Conservation (phyloP, 2,888 invertebrate genomes). For the Macropis europaea region DNA sequence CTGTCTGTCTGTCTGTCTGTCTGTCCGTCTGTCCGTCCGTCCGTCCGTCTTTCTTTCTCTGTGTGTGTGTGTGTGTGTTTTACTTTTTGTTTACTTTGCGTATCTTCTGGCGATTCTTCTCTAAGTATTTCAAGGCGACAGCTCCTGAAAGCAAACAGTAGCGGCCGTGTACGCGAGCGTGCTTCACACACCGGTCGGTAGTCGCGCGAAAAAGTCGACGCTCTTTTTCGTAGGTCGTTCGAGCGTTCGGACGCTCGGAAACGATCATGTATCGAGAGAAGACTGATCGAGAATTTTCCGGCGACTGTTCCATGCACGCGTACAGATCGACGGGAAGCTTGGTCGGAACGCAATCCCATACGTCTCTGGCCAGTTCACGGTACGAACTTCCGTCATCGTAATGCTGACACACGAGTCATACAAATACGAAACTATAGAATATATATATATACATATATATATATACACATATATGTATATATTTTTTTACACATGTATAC, state of each 20-base stretch:
- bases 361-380: slow-evolving; percentile 36
- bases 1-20: slow-evolving; percentile 28
- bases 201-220: slow-evolving; percentile 26
- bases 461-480: too few species aligned
- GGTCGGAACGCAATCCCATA: slow-evolving; percentile 45
- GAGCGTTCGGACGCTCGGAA: neutral
- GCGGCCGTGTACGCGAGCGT: slow-evolving; percentile 74
- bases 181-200: too few species aligned
- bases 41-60: too few species aligned
- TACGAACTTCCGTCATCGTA: slow-evolving; percentile 36
- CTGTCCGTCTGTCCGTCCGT: too few species aligned
- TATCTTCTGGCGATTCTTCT: slow-evolving; percentile 67
- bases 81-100: slow-evolving; percentile 45
- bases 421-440: slow-evolving; percentile 63
- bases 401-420: slow-evolving; percentile 53
- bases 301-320: slow-evolving; percentile 40
- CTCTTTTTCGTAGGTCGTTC: neutral
- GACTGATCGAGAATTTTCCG: slow-evolving; percentile 11
- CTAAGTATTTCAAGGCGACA: slow-evolving; percentile 80
- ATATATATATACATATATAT: slow-evolving; percentile 55
- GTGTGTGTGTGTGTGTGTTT: neutral
- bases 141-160: slow-evolving; percentile 79
- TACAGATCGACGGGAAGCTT: slow-evolving; percentile 31
- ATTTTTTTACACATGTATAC: slow-evolving; percentile 50
- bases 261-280: neutral